phyloP scores from a whole-genome alignment of 2,113 vertebrate species.

The Chiloscyllium plagiosum region DNA sequence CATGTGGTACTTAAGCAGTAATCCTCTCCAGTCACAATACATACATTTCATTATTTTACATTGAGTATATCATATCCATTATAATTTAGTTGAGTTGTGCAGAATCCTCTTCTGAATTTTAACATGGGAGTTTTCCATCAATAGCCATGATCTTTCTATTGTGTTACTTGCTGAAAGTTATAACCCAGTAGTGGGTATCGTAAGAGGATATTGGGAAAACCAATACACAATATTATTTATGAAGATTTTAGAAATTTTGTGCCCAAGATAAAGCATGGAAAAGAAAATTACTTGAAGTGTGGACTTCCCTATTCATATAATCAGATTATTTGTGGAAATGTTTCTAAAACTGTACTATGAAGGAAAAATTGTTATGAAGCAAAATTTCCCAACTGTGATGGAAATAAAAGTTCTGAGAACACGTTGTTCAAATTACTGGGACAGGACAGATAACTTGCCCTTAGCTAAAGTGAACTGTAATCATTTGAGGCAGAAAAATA shows the following conservation, averaged over 20 bases:
- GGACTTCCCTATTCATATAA: not conserved
- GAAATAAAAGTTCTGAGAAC: not conserved
- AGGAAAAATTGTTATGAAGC: not conserved
- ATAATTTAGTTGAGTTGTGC: not conserved
- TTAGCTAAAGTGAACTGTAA: not conserved
- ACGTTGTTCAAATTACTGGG: not conserved
- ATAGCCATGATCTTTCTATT: no score
- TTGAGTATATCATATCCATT: not conserved
- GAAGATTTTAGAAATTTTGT: not conserved
- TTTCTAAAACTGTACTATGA: not conserved
- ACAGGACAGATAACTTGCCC: not conserved
- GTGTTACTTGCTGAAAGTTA: not conserved
- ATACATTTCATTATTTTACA: not conserved
- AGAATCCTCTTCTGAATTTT: not conserved
- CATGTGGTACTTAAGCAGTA: not conserved
- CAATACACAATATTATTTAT: not conserved
- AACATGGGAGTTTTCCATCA: not conserved
- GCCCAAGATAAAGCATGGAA: not conserved
- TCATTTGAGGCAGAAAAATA: not conserved
- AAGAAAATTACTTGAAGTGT: not conserved
- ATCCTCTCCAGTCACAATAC: not conserved
- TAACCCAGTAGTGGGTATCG: not conserved
- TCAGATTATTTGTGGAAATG: not conserved
- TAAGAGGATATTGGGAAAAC: not conserved
- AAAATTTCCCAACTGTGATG: not conserved